These are phyloP conservation scores for Eleutherodactylus coqui DNA, from an alignment of 2,797 vertebrate species.

Conservation along the genomic window DNA sequence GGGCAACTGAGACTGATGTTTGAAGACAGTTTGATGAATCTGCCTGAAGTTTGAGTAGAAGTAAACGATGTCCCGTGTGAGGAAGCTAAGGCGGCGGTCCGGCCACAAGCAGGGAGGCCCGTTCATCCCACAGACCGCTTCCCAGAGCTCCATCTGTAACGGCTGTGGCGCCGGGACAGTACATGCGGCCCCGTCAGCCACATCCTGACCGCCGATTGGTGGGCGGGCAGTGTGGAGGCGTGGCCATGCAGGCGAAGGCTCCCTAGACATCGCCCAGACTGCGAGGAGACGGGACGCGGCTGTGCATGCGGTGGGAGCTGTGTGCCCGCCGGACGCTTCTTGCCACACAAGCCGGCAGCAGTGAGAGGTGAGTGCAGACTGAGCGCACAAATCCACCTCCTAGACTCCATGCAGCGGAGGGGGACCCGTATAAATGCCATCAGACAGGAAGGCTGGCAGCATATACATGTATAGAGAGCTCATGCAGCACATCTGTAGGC, in stretches of 20 bases:
- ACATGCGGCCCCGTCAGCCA: too few relatives aligned
- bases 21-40: too few relatives aligned
- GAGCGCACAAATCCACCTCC: background rate
- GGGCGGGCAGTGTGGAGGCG: background rate
- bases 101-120: too few relatives aligned
- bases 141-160: too few relatives aligned
- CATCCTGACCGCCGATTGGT: conserved; percentile 29
- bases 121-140: too few relatives aligned
- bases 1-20: too few relatives aligned
- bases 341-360: background rate
- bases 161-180: too few relatives aligned
- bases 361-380: conserved; percentile 8
- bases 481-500: background rate
- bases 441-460: background rate
- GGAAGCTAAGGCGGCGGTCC: too few relatives aligned
- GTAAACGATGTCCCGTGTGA: too few relatives aligned
- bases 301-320: background rate
- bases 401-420: background rate
- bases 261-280: conserved; percentile 51
- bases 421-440: background rate
- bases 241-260: conserved; percentile 6
- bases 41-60: too few relatives aligned
- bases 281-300: background rate
- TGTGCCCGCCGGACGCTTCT: background rate
- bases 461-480: background rate